Evolutionary conservation across 2,113 vertebrate genomes (phyloP), one percentile per base, ranked within the genome.

Genomic region (Tautogolabrus adspersus): DNA sequence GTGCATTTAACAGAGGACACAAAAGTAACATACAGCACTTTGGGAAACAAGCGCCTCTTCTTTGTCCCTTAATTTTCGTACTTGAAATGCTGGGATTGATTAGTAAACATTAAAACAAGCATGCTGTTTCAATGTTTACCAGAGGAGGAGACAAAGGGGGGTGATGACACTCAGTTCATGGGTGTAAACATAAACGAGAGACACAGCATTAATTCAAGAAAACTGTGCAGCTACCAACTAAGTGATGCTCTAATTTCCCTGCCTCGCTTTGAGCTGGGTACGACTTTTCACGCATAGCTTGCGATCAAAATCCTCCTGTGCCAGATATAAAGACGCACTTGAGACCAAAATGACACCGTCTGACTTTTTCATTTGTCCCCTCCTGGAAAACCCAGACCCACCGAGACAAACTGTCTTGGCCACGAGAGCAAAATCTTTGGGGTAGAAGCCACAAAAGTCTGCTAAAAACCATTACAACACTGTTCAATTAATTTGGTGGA

Each of bases 111-210:
- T 58, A 88, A 92, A 83, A 88, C 88, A 18, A 3, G 19, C 89
- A 86, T 92, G 92, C 89, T 93, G 86, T 89, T 93, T 92, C 66
- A 8, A 87, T 91, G 90, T 91, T 93, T 89, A 90, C 85, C 72
- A 75, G 66, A 79, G 73, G 62, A 83, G 62, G 61, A 73, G 49
- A 71, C 37, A 8, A 49, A 66, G 55, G 63, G 64, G 68, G 46
- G 22, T 76, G 82, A 77, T 65, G 81, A 79, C 76, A 56, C 73
- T 81, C 61, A 42, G 59, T 68, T 72, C 66, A 86, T 68, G 61
- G 66, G 67, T 66, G 78, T 76, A 68, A 79, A 84, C 67, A 75
- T 63, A 76, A 81, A 87, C 67, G 62, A 73, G 67, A 84, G 55
- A 77, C 58, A 56, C 59, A 58, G 59, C 58, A 61, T 79, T 81